Evolutionary conservation across 2,113 vertebrate genomes (phyloP), one percentile per base, ranked within the genome.

Genomic region (Nymphicus hollandicus): DNA sequence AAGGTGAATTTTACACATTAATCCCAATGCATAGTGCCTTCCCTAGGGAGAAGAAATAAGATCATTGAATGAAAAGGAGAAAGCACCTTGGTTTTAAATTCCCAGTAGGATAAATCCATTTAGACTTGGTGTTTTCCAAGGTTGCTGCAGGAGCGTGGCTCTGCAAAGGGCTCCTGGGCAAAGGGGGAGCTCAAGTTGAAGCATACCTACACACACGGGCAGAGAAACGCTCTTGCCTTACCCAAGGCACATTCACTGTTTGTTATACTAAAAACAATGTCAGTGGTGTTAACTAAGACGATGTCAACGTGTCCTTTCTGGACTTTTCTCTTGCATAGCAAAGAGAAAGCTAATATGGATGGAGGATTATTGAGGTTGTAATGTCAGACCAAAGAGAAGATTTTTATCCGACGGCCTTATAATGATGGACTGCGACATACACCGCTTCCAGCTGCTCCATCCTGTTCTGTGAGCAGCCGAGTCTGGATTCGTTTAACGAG

Each of bases 401-500:
- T 81, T 93, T 92, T 81, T 86, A 71, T 72, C 93, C 13, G 1
- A 33, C 0, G 6, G 79, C 79, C 77, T 89, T 50, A 17, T 63
- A 93, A 53, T 31, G 78, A 69, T 15, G 93, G 74, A 37, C 81
- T 82, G 71, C 17, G 78, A 47, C 93, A 69, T 55, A 35, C 92
- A 74, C 44, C 3, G 5, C 90, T 96, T 64, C 90, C 96, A 97
- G 95, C 95, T 96, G 95, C 93, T 94, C 91, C 18, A 33, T 53
- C 90, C 95, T 31, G 85, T 28, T 91, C 95, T 50, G 55, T 41
- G 82, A 95, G 74, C 89, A 68, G 94, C 72, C 58, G 2, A 2
- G 71, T 88, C 96, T 97, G 96, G 96, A 96, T 94, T 44, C 5
- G 2, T 39, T 96, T 96, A 96, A 69, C 7, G 70, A 74, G 86